Conservation (phyloP, 37 sponge, comb jelly and placozoan species). For the Sycon ciliatum region DNA sequence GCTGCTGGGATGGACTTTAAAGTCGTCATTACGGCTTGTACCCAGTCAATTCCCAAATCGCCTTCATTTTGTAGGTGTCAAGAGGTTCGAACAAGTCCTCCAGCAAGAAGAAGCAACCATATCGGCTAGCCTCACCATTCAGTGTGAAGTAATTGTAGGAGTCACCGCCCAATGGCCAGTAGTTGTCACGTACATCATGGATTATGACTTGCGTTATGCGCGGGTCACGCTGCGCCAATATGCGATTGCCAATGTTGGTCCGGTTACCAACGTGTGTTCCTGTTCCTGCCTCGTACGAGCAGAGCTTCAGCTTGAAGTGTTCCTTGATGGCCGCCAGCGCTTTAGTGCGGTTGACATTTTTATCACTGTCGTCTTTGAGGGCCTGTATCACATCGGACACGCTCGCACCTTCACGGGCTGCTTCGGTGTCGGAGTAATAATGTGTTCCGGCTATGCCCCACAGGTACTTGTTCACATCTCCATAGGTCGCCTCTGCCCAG, state of each 20-base stretch:
- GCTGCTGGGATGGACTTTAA: too few relatives aligned
- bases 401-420: slow-evolving; percentile 14
- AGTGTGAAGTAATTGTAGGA: slow-evolving; percentile 23
- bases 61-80: too few relatives aligned
- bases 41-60: too few relatives aligned
- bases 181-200: slow-evolving; percentile 20
- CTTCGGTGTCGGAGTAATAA: slow-evolving; percentile 16
- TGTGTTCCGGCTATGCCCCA: slow-evolving; percentile 21
- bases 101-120: slow-evolving; percentile 12
- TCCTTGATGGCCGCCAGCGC: slow-evolving; percentile 11
- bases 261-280: slow-evolving; percentile 19
- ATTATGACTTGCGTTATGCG: slow-evolving; percentile 15
- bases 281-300: slow-evolving; percentile 24
- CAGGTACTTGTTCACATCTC: slow-evolving; percentile 11
- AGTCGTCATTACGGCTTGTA: too few relatives aligned
- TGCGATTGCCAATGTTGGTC: slow-evolving; percentile 28
- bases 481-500: slow-evolving; percentile 13
- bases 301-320: slow-evolving; percentile 14
- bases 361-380: slow-evolving; percentile 24
- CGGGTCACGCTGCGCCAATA: slow-evolving; percentile 18
- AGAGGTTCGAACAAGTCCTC: slow-evolving; percentile 16
- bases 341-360: background rate
- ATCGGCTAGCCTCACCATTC: slow-evolving; percentile 14
- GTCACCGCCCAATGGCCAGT: slow-evolving; percentile 16
- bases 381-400: slow-evolving; percentile 2